Conservation (phyloP, 2,797 vertebrate species). For the Melanotaenia nigrans region DNA sequence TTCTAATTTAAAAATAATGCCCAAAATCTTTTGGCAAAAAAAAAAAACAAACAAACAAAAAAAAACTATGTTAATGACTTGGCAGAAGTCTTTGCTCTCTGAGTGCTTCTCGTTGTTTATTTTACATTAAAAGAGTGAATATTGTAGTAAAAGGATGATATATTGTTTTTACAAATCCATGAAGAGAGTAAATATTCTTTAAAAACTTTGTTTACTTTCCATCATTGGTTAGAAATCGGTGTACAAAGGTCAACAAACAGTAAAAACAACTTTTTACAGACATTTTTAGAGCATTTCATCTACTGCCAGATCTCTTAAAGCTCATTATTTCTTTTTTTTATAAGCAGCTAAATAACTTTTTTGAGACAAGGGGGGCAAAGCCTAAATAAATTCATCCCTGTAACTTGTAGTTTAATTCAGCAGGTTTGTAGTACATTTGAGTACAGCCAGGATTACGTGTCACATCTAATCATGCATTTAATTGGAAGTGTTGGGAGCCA, state of each 20-base stretch:
- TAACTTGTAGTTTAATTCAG: slow-evolving; percentile 10
- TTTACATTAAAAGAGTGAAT: not conserved
- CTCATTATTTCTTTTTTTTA: not conserved
- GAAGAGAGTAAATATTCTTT: not conserved
- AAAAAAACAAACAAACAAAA: too few species aligned
- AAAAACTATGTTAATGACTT: too few species aligned
- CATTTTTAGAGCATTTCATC: not conserved
- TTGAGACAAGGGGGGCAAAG: not conserved
- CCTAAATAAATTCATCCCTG: slow-evolving; percentile 18
- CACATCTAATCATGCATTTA: slow-evolving; percentile 2
- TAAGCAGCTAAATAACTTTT: not conserved
- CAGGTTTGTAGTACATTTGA: slow-evolving; percentile 8
- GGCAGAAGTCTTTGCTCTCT: too few species aligned
- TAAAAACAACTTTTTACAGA: not conserved
- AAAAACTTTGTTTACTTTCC: not conserved
- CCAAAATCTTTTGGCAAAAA: too few species aligned
- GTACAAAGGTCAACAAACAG: not conserved
- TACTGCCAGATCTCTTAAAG: not conserved
- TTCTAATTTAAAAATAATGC: too few species aligned
- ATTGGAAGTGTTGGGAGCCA: slow-evolving; percentile 26
- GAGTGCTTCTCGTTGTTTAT: not conserved
- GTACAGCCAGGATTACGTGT: slow-evolving; percentile 9
- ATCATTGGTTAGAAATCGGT: not conserved
- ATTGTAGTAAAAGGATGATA: not conserved
- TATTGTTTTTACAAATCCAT: not conserved